A percentile compares a stretch with the other conserved stretches of the same genome.
phyloP scores from a whole-genome alignment of 2,113 vertebrate genomes.

The Dermatemys mawii region DNA sequence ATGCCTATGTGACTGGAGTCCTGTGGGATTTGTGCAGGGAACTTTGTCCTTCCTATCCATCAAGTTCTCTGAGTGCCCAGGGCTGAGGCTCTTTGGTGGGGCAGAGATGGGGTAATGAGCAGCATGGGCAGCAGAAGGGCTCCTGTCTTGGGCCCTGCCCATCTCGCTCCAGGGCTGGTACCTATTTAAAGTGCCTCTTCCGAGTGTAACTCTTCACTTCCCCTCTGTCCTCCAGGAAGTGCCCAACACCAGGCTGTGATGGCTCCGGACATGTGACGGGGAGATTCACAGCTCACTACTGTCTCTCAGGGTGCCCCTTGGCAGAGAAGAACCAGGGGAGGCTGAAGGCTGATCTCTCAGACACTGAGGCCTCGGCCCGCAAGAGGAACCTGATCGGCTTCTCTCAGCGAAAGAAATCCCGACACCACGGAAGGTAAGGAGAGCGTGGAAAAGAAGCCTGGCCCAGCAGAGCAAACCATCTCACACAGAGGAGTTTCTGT shows the following conservation, averaged over 20 bases:
- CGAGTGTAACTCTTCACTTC: neutral
- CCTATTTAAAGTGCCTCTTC: neutral
- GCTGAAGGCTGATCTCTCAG: constrained; percentile 90
- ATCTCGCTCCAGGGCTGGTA: rapidly evolving
- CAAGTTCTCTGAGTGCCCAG: neutral
- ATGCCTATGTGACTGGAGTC: rapidly evolving
- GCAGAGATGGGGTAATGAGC: neutral
- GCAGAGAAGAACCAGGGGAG: constrained; percentile 96
- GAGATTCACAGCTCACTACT: constrained; percentile 97
- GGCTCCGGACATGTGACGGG: constrained; percentile 97
- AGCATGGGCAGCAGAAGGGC: neutral
- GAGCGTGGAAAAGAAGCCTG: rapidly evolving
- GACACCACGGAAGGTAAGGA: constrained; percentile 92
- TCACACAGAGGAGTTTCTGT: neutral
- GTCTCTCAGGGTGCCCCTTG: constrained; percentile 96
- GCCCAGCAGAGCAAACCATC: neutral
- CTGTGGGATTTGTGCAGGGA: rapidly evolving
- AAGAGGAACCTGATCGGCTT: constrained; percentile 90
- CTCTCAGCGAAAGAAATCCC: constrained; percentile 92
- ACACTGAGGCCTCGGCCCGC: constrained; percentile 84
- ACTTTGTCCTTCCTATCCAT: neutral
- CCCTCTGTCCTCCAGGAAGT: constrained; percentile 85
- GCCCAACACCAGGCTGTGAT: constrained; percentile 96
- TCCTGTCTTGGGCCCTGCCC: too few relatives aligned
- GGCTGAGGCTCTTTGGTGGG: rapidly evolving